These are phyloP conservation scores for Drosophila athabasca DNA, from an alignment of 1,140 invertebrate genomes.

Conservation along the genomic window DNA sequence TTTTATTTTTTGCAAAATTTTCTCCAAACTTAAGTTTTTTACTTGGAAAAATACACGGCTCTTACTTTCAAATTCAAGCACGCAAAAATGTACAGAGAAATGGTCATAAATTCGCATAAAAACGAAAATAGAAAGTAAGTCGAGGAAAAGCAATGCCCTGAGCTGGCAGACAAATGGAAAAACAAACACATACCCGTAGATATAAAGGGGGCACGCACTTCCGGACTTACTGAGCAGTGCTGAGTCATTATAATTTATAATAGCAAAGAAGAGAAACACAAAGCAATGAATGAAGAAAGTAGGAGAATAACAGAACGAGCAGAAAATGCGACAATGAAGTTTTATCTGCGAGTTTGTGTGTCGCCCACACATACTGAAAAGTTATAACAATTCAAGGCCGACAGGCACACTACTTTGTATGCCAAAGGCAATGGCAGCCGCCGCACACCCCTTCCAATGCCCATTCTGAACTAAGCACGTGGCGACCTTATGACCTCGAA, in stretches of 20 bases:
- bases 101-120: slow-evolving; percentile 64
- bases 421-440: slow-evolving; percentile 49
- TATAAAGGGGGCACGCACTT: slow-evolving; percentile 54
- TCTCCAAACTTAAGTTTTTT: slow-evolving; percentile 1
- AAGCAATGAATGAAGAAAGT: slow-evolving; percentile 27
- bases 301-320: slow-evolving; percentile 24
- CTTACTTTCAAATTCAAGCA: slow-evolving; percentile 45
- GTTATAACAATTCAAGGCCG: slow-evolving; percentile 72
- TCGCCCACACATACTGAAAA: slow-evolving; percentile 39
- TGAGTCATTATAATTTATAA: slow-evolving; percentile 82
- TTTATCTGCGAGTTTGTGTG: slow-evolving; percentile 36
- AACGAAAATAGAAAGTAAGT: slow-evolving; percentile 51
- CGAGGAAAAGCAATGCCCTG: slow-evolving; percentile 36
- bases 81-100: slow-evolving; percentile 60
- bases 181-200: slow-evolving; percentile 31
- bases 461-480: slow-evolving; percentile 57
- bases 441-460: slow-evolving; percentile 44
- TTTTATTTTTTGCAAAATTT: slow-evolving; percentile 11
- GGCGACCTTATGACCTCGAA: slow-evolving; percentile 70
- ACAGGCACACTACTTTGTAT: slow-evolving; percentile 58
- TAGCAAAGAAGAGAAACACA: slow-evolving; percentile 45
- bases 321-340: slow-evolving; percentile 77
- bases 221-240: slow-evolving; percentile 49
- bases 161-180: slow-evolving; percentile 41
- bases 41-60: slow-evolving; percentile 22